Evolutionary conservation across 2,888 invertebrate genomes (phyloP).

Genomic region (Merodon equestris): DNA sequence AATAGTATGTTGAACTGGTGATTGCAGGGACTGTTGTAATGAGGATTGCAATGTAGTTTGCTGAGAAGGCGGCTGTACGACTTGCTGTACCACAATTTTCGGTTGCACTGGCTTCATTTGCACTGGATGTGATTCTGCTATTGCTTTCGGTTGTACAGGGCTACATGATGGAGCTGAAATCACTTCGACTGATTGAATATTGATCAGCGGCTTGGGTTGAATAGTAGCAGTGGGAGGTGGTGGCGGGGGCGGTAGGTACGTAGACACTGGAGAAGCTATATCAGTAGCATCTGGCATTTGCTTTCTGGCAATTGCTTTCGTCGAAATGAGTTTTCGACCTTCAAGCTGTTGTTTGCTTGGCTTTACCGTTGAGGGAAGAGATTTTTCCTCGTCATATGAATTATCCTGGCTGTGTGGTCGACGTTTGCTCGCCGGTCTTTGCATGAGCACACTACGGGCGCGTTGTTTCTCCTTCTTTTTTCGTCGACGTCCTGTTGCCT

Average conservation of each 20-base stretch:
- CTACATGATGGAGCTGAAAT: slow-evolving; percentile 21
- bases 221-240: slow-evolving; percentile 5
- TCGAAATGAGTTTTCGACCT: slow-evolving; percentile 8
- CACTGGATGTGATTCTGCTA: slow-evolving; percentile 21
- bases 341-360: slow-evolving; percentile 46
- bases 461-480: slow-evolving; percentile 63
- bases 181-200: slow-evolving; percentile 52
- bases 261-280: not conserved
- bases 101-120: not conserved
- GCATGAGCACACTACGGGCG: slow-evolving; percentile 46
- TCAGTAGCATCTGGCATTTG: slow-evolving; percentile 62
- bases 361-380: slow-evolving; percentile 34
- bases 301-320: slow-evolving; percentile 53
- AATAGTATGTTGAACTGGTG: too few species aligned
- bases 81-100: too few species aligned
- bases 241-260: not conserved
- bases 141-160: slow-evolving; percentile 20
- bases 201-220: slow-evolving; percentile 25
- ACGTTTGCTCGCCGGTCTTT: slow-evolving; percentile 46
- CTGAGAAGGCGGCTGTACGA: too few species aligned
- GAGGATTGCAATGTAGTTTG: too few species aligned
- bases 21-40: too few species aligned
- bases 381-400: slow-evolving; percentile 33
- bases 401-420: slow-evolving; percentile 63
- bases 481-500: slow-evolving; percentile 52